These are phyloP conservation scores for Phylloscopus trochiloides DNA, from an alignment of 2,113 vertebrate genomes.

Conservation along the genomic window DNA sequence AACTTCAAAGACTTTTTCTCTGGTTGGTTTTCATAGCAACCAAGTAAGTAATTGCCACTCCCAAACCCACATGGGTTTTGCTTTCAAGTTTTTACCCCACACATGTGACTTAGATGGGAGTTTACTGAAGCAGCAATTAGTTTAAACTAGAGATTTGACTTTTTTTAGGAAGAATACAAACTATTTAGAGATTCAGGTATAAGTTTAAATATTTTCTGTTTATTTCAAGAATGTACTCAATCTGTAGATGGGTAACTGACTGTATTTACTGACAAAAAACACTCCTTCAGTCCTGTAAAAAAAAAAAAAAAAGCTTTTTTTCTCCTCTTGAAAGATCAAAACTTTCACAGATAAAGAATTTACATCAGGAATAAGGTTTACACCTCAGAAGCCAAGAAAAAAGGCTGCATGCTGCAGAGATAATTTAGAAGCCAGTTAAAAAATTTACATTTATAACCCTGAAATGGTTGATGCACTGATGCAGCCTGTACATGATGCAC, in stretches of 20 bases:
- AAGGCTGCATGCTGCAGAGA: background rate
- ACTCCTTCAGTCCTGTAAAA: background rate
- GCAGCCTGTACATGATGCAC: accelerated
- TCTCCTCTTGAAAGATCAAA: background rate
- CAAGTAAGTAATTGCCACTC: background rate
- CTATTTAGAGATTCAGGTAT: background rate
- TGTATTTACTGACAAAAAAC: background rate
- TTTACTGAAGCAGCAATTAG: background rate
- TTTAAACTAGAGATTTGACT: background rate
- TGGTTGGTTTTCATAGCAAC: background rate
- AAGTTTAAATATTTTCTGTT: background rate
- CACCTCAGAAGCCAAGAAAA: background rate
- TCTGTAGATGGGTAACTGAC: background rate
- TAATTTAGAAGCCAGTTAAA: background rate
- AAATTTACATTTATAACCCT: background rate
- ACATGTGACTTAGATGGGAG: background rate
- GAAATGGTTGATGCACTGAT: background rate
- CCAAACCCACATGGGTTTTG: background rate
- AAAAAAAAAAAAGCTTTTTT: background rate
- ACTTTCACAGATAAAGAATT: background rate
- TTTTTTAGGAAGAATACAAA: background rate
- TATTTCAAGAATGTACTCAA: background rate
- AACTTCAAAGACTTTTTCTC: background rate
- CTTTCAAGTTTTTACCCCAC: background rate
- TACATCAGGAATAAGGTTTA: background rate